Base-by-base conservation (phyloP, 2,113 vertebrate species). In the Nematolebias whitei region DNA sequence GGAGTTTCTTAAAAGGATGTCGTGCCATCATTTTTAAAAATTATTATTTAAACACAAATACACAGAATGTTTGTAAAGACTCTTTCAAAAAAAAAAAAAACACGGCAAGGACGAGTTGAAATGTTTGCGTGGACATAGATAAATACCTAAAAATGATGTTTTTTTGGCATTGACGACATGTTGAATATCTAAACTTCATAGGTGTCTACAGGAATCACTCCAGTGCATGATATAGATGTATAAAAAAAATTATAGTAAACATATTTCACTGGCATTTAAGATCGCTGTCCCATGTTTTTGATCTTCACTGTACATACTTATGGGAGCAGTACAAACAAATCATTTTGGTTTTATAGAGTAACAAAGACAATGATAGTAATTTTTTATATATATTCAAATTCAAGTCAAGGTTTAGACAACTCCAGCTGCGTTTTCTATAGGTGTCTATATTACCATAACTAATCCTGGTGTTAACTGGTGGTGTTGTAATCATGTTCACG, bases 251-350 rank as follows among this genome's bases (percentile, higher is more conserved):
- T 87, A 39, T 88, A 87, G 88, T 91, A 85, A 85, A 85, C 82
- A 86, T 85, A 83, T 88, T 68, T 87, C 66, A 82, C 85, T 52
- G 79, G 76, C 82, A 84, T 88, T 79, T 73, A 71, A 76, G 54
- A 72, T 79, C 83, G 81, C 83, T 15, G 53, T 85, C 83, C 82
- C 86, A 84, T 82, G 43, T 79, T 87, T 86, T 18, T 81, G 59
- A 90, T 84, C 76, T 89, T 83, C 79, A 80, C 70, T 92, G 91
- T 92, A 93, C 71, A 91, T 91, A 93, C 85, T 85, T 86, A 90
- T 84, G 74, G 78, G 76, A 81, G 84, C 84, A 86, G 84, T 70
- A 75, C 66, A 78, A 79, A 87, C 5, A 58, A 76, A 80, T 87
- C 80, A 71, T 83, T 35, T 84, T 87, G 74, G 84, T 91, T 92